Conservation (phyloP, 2,113 vertebrate species). For the Hemicordylus capensis region DNA sequence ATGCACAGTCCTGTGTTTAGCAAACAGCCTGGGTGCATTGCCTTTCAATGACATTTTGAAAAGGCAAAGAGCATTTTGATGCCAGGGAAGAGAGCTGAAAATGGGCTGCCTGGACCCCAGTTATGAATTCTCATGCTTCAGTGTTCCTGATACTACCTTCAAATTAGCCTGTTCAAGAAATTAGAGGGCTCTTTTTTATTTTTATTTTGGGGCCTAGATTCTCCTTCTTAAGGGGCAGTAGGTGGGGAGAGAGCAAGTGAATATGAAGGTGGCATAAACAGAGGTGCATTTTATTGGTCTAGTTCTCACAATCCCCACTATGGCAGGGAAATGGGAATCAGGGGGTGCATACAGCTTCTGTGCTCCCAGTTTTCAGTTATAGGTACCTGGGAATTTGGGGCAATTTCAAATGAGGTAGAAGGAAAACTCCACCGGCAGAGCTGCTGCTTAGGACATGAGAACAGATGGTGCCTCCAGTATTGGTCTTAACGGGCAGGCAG, state of each 20-base stretch:
- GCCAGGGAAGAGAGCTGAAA: conserved; percentile 54
- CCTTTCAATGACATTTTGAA: conserved; percentile 64
- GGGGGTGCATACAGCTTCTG: too few relatives aligned
- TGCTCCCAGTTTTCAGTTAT: too few relatives aligned
- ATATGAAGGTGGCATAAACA: neutral
- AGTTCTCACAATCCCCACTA: too few relatives aligned
- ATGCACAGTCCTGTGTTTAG: conserved; percentile 40
- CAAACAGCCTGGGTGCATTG: conserved; percentile 4
- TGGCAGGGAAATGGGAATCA: too few relatives aligned
- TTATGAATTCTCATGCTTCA: conserved; percentile 1
- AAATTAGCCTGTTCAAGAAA: neutral
- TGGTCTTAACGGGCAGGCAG: too few relatives aligned
- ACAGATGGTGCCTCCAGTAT: too few relatives aligned
- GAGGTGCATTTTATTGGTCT: neutral
- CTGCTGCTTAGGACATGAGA: too few relatives aligned
- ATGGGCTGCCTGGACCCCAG: neutral
- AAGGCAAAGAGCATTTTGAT: conserved; percentile 54
- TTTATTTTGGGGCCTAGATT: too few relatives aligned
- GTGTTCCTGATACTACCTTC: conserved; percentile 5
- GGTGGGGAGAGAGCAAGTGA: neutral
- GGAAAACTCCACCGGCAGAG: too few relatives aligned
- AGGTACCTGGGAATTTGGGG: too few relatives aligned
- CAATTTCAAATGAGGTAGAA: too few relatives aligned
- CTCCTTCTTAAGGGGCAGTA: neutral
- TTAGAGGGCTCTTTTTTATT: neutral